phyloP scores from a whole-genome alignment of 2,888 invertebrate genomes.

The Epinotia nisella region DNA sequence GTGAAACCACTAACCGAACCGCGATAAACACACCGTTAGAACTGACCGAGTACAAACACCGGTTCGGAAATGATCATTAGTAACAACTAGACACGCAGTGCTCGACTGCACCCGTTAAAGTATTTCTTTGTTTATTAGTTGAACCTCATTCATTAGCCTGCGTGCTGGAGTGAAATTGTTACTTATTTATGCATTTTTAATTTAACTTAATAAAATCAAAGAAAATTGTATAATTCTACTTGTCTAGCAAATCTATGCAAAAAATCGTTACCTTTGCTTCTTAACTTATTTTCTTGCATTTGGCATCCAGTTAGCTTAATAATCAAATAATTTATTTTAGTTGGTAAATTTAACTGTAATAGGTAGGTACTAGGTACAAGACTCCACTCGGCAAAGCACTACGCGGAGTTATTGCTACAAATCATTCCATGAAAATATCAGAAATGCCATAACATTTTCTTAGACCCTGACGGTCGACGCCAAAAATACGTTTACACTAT shows the following conservation, averaged over 20 bases:
- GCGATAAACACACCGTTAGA: constrained; percentile 40
- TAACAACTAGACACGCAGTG: constrained; percentile 21
- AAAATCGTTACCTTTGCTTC: background rate
- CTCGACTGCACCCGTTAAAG: background rate
- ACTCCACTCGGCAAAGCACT: background rate
- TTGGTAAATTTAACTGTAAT: background rate
- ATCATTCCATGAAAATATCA: background rate
- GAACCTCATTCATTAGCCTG: background rate
- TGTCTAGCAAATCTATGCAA: background rate
- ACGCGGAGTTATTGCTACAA: background rate
- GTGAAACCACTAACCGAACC: constrained; percentile 27
- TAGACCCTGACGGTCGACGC: too few relatives aligned
- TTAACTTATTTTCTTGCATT: background rate
- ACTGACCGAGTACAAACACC: constrained; percentile 26
- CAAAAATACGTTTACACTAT: too few relatives aligned
- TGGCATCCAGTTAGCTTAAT: too few relatives aligned
- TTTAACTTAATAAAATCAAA: too few relatives aligned
- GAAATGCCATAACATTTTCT: background rate
- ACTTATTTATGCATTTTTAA: background rate
- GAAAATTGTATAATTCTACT: too few relatives aligned
- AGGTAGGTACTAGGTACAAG: too few relatives aligned
- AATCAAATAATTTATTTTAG: background rate
- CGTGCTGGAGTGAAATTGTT: background rate
- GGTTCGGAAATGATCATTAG: constrained; percentile 29
- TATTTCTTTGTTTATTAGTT: background rate